These are phyloP conservation scores for Caranx ignobilis DNA, from an alignment of 2,113 vertebrate genomes.

Conservation along the genomic window DNA sequence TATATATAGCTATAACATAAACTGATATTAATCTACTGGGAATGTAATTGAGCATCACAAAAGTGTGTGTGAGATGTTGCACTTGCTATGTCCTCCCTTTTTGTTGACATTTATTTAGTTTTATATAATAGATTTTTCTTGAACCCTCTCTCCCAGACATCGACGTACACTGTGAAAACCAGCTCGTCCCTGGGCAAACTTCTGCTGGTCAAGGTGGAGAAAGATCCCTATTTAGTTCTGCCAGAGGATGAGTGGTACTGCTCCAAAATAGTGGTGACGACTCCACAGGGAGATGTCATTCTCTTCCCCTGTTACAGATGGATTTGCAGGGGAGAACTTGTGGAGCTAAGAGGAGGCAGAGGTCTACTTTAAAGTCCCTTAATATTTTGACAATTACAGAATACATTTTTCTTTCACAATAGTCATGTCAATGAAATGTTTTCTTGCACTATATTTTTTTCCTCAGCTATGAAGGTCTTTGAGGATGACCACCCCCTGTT, in stretches of 20 bases:
- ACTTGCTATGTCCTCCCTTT: no score
- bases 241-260: slow-evolving; percentile 82
- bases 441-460: not conserved
- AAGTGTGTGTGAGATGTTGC: no score
- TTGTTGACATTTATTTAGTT: no score
- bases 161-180: slow-evolving; percentile 60
- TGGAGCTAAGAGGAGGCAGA: slow-evolving; percentile 76
- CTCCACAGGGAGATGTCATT: slow-evolving; percentile 60
- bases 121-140: not conserved
- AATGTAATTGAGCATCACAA: no score
- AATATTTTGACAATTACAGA: not conserved
- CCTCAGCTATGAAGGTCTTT: slow-evolving; percentile 56
- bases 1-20: no score
- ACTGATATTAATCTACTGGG: no score
- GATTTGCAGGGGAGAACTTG: slow-evolving; percentile 67
- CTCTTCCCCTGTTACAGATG: slow-evolving; percentile 82
- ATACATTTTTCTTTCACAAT: no score
- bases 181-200: slow-evolving; percentile 65
- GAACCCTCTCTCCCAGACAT: slow-evolving; percentile 46
- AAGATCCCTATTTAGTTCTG: slow-evolving; percentile 51
- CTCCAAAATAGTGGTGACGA: slow-evolving; percentile 69
- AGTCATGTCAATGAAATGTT: no score
- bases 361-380: slow-evolving; percentile 50
- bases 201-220: slow-evolving; percentile 77
- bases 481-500: slow-evolving; percentile 65